A percentile compares a stretch with the other conserved stretches of the same genome.
Conservation (phyloP, 2,797 vertebrate genomes). For the Ispidina lecontei region DNA sequence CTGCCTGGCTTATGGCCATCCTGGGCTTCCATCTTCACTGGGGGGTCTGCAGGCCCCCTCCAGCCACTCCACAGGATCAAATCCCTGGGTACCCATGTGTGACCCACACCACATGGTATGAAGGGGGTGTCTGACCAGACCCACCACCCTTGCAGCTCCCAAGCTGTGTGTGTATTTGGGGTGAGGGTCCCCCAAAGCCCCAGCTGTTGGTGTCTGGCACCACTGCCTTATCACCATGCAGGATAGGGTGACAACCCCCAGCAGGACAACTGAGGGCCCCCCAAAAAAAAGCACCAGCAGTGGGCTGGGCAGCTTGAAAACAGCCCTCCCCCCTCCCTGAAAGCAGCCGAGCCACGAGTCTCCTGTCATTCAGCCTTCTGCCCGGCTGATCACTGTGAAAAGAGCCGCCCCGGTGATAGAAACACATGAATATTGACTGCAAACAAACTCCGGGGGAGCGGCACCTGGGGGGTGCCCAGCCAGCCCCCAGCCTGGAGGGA, state of each 20-base stretch:
- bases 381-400: constrained; percentile 74
- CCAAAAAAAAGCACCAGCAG: neutral
- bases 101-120: accelerated
- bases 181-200: neutral
- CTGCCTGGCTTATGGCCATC: neutral
- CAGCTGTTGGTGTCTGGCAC: neutral
- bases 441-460: constrained; percentile 63
- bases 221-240: neutral
- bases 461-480: constrained; percentile 54
- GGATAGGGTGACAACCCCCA: neutral
- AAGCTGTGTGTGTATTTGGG: neutral
- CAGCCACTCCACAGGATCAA: neutral
- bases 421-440: constrained; percentile 75
- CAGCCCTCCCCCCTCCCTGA: neutral
- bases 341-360: constrained; percentile 83
- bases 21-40: accelerated
- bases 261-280: neutral
- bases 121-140: neutral
- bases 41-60: neutral
- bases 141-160: neutral
- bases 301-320: neutral
- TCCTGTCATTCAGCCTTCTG: constrained; percentile 87
- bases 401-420: constrained; percentile 64
- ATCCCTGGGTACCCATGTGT: neutral
- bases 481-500: neutral